Percentiles rank a stretch among this genome's conserved stretches.
Evolutionary conservation across 2,113 vertebrate species (phyloP).

Genomic region (Vidua macroura): DNA sequence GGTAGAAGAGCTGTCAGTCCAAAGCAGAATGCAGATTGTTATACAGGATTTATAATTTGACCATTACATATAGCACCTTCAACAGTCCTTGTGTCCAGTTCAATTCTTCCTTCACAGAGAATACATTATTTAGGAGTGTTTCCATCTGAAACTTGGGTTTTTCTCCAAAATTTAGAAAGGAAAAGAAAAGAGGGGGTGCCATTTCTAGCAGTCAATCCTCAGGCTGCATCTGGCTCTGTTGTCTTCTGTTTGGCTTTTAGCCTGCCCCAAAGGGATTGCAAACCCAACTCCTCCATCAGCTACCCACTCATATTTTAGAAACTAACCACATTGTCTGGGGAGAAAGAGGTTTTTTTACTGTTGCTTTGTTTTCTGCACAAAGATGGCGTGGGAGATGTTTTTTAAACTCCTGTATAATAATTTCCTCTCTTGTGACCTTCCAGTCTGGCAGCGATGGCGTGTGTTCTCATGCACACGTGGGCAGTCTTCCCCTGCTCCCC

Average conservation of each 20-base stretch:
- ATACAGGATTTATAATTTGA: not conserved
- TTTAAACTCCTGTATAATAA: not conserved
- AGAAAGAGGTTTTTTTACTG: not conserved
- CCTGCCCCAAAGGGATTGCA: not conserved
- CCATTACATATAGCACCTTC: not conserved
- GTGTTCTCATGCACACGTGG: not conserved
- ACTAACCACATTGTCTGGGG: not conserved
- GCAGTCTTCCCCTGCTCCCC: not conserved
- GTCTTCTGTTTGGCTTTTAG: conserved; percentile 21
- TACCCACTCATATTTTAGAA: not conserved
- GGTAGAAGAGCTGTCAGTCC: not conserved
- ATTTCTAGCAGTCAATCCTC: not conserved
- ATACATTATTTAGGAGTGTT: not conserved
- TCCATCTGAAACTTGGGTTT: not conserved
- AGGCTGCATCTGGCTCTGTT: conserved; percentile 17
- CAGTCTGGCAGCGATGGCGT: not conserved
- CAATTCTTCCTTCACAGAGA: not conserved
- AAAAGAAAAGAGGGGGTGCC: not conserved
- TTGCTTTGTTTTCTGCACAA: not conserved
- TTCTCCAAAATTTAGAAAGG: not conserved
- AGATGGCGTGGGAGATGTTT: not conserved
- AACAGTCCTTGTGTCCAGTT: not conserved
- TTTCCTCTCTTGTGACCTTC: conserved; percentile 37
- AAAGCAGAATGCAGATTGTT: not conserved
- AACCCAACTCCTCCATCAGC: not conserved